Evolutionary conservation across 2,888 invertebrate species (phyloP).

Genomic region (Lydus trimaculatus): DNA sequence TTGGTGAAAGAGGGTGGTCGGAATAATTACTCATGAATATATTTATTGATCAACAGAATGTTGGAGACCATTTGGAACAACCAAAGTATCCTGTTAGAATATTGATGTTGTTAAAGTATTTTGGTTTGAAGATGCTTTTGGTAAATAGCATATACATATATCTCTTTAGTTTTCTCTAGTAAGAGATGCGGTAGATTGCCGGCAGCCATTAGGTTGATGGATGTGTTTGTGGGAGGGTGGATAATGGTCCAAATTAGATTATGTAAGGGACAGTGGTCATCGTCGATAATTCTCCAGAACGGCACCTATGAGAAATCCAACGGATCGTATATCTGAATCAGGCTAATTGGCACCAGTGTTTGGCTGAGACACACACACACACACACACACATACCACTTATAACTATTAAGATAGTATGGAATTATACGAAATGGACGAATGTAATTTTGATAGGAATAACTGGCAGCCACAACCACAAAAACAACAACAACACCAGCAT

Average conservation of each 20-base stretch:
- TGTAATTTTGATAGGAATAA: slow-evolving; percentile 55
- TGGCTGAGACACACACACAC: neutral
- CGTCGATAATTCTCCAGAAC: slow-evolving; percentile 49
- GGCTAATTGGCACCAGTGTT: slow-evolving; percentile 41
- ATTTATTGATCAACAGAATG: slow-evolving; percentile 10
- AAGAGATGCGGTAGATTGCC: slow-evolving; percentile 5
- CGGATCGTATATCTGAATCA: slow-evolving; percentile 50
- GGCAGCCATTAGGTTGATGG: slow-evolving; percentile 34
- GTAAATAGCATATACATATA: slow-evolving; percentile 5
- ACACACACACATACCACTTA: neutral
- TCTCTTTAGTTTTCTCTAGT: neutral
- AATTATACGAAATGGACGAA: slow-evolving; percentile 42
- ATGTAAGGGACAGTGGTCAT: slow-evolving; percentile 53
- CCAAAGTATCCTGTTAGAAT: neutral
- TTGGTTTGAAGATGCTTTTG: neutral
- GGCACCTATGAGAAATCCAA: slow-evolving; percentile 53
- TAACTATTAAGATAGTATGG: slow-evolving; percentile 10
- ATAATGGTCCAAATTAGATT: slow-evolving; percentile 58
- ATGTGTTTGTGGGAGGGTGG: slow-evolving; percentile 45
- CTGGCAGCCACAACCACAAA: slow-evolving; percentile 47
- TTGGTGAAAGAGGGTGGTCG: neutral
- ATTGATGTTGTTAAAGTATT: slow-evolving; percentile 8
- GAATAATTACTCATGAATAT: slow-evolving; percentile 9
- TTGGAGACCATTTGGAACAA: neutral
- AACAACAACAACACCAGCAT: slow-evolving; percentile 34